These are phyloP conservation scores for Acrobasis consociella DNA, from an alignment of 2,888 invertebrate species.

Conservation along the genomic window DNA sequence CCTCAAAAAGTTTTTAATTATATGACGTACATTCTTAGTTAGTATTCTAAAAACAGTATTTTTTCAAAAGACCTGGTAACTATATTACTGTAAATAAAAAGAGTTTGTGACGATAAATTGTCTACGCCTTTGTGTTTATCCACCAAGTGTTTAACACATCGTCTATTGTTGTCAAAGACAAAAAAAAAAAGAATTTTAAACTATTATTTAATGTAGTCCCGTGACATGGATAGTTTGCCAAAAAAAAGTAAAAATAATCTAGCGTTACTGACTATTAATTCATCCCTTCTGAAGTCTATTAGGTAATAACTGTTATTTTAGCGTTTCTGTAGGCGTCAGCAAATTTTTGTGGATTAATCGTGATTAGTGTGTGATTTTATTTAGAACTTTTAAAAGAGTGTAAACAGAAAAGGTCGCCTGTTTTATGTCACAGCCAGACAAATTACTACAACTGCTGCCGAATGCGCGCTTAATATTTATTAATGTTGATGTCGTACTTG, in stretches of 20 bases:
- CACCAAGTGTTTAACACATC: neutral
- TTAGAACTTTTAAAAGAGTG: slow-evolving; percentile 30
- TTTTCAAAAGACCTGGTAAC: no score
- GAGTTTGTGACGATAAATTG: no score
- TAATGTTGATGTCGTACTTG: neutral
- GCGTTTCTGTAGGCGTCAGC: slow-evolving; percentile 19
- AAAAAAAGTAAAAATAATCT: slow-evolving; percentile 40
- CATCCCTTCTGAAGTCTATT: slow-evolving; percentile 1
- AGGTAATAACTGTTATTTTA: slow-evolving; percentile 15
- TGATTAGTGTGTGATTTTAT: slow-evolving; percentile 38
- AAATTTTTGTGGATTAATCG: slow-evolving; percentile 34
- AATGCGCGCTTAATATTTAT: neutral
- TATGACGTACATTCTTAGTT: no score
- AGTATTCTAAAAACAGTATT: no score
- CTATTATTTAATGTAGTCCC: slow-evolving; percentile 38
- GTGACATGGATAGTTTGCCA: slow-evolving; percentile 58
- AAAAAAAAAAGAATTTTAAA: slow-evolving; percentile 2
- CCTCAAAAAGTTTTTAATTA: no score
- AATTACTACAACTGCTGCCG: neutral
- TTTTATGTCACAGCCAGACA: slow-evolving; percentile 5
- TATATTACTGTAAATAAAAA: no score
- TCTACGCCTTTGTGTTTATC: neutral
- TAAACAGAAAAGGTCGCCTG: slow-evolving; percentile 2
- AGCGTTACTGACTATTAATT: neutral
- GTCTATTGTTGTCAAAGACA: neutral